phyloP scores from a whole-genome alignment of 2,888 invertebrate species.

The Leptopterna dolabrata region DNA sequence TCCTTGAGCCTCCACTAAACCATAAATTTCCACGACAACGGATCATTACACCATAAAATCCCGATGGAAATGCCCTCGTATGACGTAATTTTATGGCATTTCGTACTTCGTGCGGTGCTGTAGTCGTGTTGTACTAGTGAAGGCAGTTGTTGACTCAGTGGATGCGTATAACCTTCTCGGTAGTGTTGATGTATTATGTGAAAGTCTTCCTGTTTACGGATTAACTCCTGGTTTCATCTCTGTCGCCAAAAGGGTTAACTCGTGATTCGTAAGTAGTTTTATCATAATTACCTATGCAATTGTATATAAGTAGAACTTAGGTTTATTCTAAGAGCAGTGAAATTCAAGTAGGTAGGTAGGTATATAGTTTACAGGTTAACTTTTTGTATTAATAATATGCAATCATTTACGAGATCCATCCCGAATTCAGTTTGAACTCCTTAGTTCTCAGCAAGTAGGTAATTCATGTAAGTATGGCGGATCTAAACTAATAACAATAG shows the following conservation, averaged over 20 bases:
- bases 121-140: neutral
- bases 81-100: neutral
- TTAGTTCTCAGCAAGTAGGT: too few species aligned
- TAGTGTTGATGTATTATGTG: conserved; percentile 3
- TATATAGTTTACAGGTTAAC: too few species aligned
- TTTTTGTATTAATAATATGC: too few species aligned
- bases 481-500: too few species aligned
- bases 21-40: neutral
- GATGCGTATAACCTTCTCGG: neutral
- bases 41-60: neutral
- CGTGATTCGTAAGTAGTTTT: neutral
- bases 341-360: too few species aligned
- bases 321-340: too few species aligned
- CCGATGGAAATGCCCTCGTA: neutral
- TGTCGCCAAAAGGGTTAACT: neutral
- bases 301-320: too few species aligned
- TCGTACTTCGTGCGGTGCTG: neutral
- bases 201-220: conserved; percentile 11
- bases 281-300: neutral
- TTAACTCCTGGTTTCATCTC: neutral
- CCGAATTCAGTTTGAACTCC: too few species aligned
- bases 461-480: too few species aligned
- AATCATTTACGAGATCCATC: too few species aligned
- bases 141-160: neutral
- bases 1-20: neutral